Evolutionary conservation across 2,888 invertebrate species (phyloP).

Genomic region (Actias luna): DNA sequence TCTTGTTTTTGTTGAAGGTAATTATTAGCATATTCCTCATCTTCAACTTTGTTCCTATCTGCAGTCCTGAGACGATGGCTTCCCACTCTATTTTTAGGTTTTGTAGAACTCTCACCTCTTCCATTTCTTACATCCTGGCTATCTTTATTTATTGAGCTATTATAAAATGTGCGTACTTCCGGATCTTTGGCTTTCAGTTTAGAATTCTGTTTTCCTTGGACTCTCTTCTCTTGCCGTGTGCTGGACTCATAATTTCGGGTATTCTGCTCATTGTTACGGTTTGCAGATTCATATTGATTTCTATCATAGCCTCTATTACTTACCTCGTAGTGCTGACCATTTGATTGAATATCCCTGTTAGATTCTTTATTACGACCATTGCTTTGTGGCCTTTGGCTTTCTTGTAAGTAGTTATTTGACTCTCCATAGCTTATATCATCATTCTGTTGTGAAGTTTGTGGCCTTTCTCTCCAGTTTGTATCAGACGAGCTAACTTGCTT

Average conservation of each 20-base stretch:
- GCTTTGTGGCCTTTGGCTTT: constrained; percentile 40
- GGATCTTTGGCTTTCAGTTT: constrained; percentile 62
- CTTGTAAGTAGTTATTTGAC: constrained; percentile 36
- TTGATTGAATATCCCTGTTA: constrained; percentile 30
- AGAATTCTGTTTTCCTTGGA: constrained; percentile 53
- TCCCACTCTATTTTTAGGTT: constrained; percentile 58
- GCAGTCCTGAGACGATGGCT: constrained; percentile 55
- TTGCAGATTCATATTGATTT: constrained; percentile 23
- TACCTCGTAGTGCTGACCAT: constrained; percentile 32
- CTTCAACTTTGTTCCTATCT: constrained; percentile 58
- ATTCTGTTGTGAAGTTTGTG: constrained; percentile 44
- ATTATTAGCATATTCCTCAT: constrained; percentile 69
- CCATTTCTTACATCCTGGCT: constrained; percentile 62
- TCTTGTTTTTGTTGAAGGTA: constrained; percentile 58
- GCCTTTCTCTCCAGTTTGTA: constrained; percentile 67
- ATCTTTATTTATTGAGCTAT: constrained; percentile 61
- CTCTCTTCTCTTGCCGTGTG: constrained; percentile 45
- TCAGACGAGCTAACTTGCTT: constrained; percentile 50
- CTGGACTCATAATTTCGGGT: constrained; percentile 30
- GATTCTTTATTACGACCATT: constrained; percentile 40
- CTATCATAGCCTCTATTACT: constrained; percentile 32
- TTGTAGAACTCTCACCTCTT: constrained; percentile 52
- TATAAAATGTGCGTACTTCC: constrained; percentile 67
- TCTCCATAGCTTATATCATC: constrained; percentile 33
- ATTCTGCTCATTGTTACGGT: constrained; percentile 30